Base-by-base conservation (phyloP, 1,140 invertebrate species). In the Pogonognathellus flavescens region DNA sequence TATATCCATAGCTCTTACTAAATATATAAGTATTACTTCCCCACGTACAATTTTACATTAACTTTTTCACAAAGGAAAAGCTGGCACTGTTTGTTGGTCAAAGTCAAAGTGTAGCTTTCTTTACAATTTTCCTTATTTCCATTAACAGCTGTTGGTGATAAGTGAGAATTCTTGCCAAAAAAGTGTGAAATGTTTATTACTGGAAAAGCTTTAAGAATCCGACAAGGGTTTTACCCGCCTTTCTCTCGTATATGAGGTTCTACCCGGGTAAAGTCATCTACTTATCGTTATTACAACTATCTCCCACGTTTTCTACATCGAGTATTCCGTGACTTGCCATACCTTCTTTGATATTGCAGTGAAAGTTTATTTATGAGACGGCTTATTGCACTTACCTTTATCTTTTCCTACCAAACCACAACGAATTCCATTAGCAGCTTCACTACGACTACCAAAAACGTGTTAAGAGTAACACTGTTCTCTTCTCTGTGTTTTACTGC, bases 331-430 rank as follows among this genome's bases (percentile, higher is more conserved):
- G 62, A 66, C 62, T 20, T 66, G 62, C 25, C 62, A 25, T 66
- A 25, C 10, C 62, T 25, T 66, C 25, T 76, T 76, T 76, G 70
- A 76, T 76, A 76, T 49, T 76, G 70, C 41, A 49, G 41, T 31
- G 11, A 41, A 41, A 16, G 16, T 76, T 76, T 76, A 76, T 76
- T 76, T 76, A 76, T 76, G 70, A 76, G 70, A 76, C 70, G 70
- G 70, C 70, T 76, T 76, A 76, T 76, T 76, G 70, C 70, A 76
- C 70, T 76, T 76, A 76, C 70, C 70, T 76, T 76, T 76, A 76
- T 25, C 31, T 41, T 50, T 41, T 76, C 41, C 41, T 76, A 14
- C 1, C 16, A 14, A 76, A 31, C n/a, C 70, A 31, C 14, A 25
- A 16, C 16, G 49, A 50, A 76, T 76, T 76, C 70, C 25, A 49